phyloP scores from a whole-genome alignment of 2,113 vertebrate genomes.

The Vulpes vulpes region DNA sequence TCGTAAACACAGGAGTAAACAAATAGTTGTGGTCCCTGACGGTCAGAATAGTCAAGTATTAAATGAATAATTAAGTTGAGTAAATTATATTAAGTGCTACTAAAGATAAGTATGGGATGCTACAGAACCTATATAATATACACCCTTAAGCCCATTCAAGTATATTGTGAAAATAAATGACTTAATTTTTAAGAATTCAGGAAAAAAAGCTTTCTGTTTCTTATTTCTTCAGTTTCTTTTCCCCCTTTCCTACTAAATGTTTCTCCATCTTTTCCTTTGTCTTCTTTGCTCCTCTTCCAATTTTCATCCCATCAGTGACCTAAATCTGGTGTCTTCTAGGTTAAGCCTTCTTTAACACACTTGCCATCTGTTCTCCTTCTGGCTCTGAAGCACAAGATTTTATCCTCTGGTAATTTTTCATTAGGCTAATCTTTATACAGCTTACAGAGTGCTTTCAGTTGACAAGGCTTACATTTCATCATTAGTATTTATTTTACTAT shows the following conservation, averaged over 20 bases:
- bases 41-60: neutral
- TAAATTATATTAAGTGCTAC: constrained; percentile 24
- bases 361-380: constrained; percentile 76
- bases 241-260: neutral
- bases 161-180: constrained; percentile 37
- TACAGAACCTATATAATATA: neutral
- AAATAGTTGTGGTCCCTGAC: neutral
- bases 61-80: neutral
- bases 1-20: neutral
- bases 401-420: constrained; percentile 55
- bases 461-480: constrained; percentile 34
- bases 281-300: constrained; percentile 18
- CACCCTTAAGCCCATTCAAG: neutral
- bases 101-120: neutral
- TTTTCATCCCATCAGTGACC: constrained; percentile 66
- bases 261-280: constrained; percentile 30
- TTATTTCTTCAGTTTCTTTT: constrained; percentile 40
- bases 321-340: constrained; percentile 66
- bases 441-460: constrained; percentile 49
- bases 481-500: constrained; percentile 37
- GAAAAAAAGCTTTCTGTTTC: neutral
- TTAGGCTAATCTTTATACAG: constrained; percentile 44
- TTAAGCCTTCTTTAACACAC: constrained; percentile 72
- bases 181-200: neutral
- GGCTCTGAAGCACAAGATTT: constrained; percentile 30